Evolutionary conservation across 2,113 vertebrate genomes (phyloP), one percentile per base, ranked within the genome.

Genomic region (Leuciscus idus): DNA sequence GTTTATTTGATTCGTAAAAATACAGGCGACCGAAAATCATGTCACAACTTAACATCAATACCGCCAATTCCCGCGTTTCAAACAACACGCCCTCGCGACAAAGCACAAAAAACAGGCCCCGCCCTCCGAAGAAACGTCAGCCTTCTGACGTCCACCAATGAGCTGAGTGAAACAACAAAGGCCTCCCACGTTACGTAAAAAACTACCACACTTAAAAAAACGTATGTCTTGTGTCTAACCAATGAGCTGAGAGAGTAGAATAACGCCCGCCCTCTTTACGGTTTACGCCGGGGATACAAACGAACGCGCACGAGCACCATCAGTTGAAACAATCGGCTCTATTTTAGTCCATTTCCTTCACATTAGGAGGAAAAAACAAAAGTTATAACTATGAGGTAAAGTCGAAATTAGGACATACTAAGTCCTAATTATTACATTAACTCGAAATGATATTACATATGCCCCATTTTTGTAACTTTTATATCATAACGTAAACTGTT

Each of bases 51-150:
- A 33, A 30, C 8, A 77, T 77, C 28, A 81, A 64, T 52, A 52
- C 73, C 88, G 83, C 85, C 83, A 89, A 66, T 88, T 91, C 90
- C 87, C 88, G 89, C 89, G 89, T 89, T 88, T 73, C 73, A 13
- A 17, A 84, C 12, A 66, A 52, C 84, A 73, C 89, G 84, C 89
- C 88, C 61, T 80, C 33, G 57, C 30, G 3, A 80, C 77, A 39
- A 80, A 59, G 77, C 77, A 26, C 50, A 59, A 39, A 59, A 48
- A n/a, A 13, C 52, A 61, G 36, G 21, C 12, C 21, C 55, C 52
- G 52, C 77, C 77, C 30, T 76, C 43, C 43, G 26, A n/a, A 5
- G 4, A 39, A 72, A 39, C 5, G 68, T 12, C 68, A 1, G 70
- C 70, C 36, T 43, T n/a, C 70, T 23, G 17, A 5, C 19, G 55